A percentile compares a stretch with the other conserved stretches of the same genome.
Evolutionary conservation across 1,140 invertebrate genomes (phyloP).

Genomic region (Drosophila ogumai): DNA sequence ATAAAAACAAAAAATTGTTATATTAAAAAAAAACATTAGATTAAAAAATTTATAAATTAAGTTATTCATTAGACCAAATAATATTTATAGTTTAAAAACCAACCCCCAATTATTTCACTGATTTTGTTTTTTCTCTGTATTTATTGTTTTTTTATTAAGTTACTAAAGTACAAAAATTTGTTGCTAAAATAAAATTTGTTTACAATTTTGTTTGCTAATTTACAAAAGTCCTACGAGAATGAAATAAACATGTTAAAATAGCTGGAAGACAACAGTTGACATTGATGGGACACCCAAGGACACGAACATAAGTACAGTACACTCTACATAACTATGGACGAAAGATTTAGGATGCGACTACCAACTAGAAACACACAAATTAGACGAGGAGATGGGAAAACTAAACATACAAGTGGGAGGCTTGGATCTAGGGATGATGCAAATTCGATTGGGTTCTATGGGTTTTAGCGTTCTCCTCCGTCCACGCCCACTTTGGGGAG

Average conservation of each 20-base stretch:
- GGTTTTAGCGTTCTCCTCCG: slow-evolving; percentile 7
- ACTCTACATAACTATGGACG: slow-evolving; percentile 64
- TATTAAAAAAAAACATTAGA: too few species aligned
- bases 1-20: not conserved
- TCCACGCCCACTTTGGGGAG: slow-evolving; percentile 86
- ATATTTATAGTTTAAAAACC: not conserved
- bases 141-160: slow-evolving; percentile 52
- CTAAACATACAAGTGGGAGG: slow-evolving; percentile 7
- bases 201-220: slow-evolving; percentile 55
- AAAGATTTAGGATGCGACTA: slow-evolving; percentile 49
- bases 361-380: slow-evolving; percentile 64
- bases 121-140: slow-evolving; percentile 6
- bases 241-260: slow-evolving; percentile 18
- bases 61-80: not conserved
- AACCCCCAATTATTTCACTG: not conserved
- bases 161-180: slow-evolving; percentile 65
- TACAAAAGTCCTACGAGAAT: slow-evolving; percentile 22
- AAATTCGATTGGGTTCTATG: slow-evolving; percentile 41
- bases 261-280: slow-evolving; percentile 70
- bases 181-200: slow-evolving; percentile 33
- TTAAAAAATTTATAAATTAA: too few species aligned
- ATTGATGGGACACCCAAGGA: slow-evolving; percentile 22
- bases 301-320: slow-evolving; percentile 47
- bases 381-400: slow-evolving; percentile 27
- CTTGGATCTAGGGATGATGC: slow-evolving; percentile 12